A percentile compares a stretch with the other conserved stretches of the same genome.
Evolutionary conservation across 2,888 invertebrate genomes (phyloP).

Genomic region (Ennomos fuscantarius): DNA sequence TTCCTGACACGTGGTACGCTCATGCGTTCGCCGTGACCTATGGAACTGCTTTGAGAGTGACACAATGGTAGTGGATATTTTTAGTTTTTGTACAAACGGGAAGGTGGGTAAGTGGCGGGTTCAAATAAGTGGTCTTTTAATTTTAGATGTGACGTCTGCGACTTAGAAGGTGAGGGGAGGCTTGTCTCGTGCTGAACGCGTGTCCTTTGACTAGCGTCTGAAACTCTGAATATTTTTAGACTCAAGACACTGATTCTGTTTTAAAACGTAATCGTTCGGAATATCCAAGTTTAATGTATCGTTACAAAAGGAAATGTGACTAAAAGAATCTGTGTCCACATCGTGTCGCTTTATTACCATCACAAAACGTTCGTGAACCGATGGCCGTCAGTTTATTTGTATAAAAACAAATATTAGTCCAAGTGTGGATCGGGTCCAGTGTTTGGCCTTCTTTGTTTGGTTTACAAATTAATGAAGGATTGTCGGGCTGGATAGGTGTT

Average conservation of each 20-base stretch:
- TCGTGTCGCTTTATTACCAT: constrained; percentile 74
- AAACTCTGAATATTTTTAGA: constrained; percentile 63
- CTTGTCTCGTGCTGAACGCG: constrained; percentile 76
- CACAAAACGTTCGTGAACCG: constrained; percentile 71
- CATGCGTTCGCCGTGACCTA: constrained; percentile 81
- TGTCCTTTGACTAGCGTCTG: constrained; percentile 66
- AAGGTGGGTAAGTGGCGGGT: constrained; percentile 84
- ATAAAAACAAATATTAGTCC: constrained; percentile 81
- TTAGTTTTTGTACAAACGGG: constrained; percentile 80
- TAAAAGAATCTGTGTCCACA: constrained; percentile 68
- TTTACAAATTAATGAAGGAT: constrained; percentile 80
- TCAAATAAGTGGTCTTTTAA: constrained; percentile 82
- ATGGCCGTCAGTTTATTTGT: constrained; percentile 78
- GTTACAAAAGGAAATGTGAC: constrained; percentile 51
- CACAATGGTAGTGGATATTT: constrained; percentile 81
- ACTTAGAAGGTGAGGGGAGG: constrained; percentile 77
- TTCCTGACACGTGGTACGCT: constrained; percentile 82
- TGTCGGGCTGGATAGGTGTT: constrained; percentile 63
- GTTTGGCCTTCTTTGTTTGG: constrained; percentile 70
- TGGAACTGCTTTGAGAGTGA: constrained; percentile 82
- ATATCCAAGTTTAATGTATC: constrained; percentile 52
- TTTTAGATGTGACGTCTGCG: constrained; percentile 80
- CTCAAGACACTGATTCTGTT: constrained; percentile 26
- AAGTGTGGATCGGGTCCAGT: constrained; percentile 79
- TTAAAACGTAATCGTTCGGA: constrained; percentile 35